Base-by-base conservation (phyloP, 2,888 invertebrate genomes). In the Margaritifera margaritifera region DNA sequence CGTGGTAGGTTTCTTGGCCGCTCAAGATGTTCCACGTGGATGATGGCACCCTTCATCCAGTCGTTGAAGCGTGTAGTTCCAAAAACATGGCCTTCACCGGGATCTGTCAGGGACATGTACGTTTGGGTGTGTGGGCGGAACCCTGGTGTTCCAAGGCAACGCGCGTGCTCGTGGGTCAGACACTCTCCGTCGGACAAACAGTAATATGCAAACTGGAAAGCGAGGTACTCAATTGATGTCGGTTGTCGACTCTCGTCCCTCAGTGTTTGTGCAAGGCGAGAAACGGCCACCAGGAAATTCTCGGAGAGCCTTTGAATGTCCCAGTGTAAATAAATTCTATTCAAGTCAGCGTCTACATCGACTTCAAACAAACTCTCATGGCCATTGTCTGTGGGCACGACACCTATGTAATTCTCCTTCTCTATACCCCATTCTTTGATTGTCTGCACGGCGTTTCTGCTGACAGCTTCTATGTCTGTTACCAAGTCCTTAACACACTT, bases 21-120 rank as follows among this genome's bases (percentile, higher is more conserved):
- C 67, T 82, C 82, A 25, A 82, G 69, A 72, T 82, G 82, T 68
- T 82, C 82, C 63, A 82, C 82, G 64, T 82, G 82, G 53, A 82
- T 76, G 31, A 82, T 82, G 61, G 80, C 79, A 20, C 80, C 82
- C 64, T 73, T 64, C 78, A 82, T 76, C 80, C 80, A 82, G 20
- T 82, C 82, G 20, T 70, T 62, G 63, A 77, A 80, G 51, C 80
- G 68, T 20, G 82, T 82, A 15, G 82, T 82, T 19, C 82, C 82
- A 63, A 82, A 66, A 27, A 80, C 76, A 62, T 82, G 82, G 3
- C 82, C 82, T 52, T 82, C 82, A 1, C 82, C 80, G 0, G 82
- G 82, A 64, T 82, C 82, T 15, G 82, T 82, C 22, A 80, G 62
- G n/a, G 82, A 80, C 80, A 80, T 80, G 67, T 82, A 80, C 52